Conservation (phyloP, 1,140 invertebrate species). For the Charaxes varanes region DNA sequence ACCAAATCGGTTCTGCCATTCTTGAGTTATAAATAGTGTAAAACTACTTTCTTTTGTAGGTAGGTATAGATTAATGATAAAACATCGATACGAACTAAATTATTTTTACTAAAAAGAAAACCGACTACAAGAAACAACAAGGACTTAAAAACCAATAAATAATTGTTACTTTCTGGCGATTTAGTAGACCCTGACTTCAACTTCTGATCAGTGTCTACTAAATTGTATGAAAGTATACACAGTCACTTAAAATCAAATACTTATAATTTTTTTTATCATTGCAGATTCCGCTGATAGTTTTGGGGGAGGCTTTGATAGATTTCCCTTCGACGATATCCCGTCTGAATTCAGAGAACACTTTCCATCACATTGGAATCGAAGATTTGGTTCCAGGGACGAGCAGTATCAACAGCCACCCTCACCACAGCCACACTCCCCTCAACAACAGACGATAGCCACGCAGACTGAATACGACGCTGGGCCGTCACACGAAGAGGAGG, state of each 20-base stretch:
- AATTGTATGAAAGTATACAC: too few relatives aligned
- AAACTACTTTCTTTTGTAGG: too few relatives aligned
- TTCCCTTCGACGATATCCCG: slow-evolving; percentile 76
- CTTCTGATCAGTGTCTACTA: too few relatives aligned
- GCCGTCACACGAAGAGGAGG: slow-evolving; percentile 36
- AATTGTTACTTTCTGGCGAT: too few relatives aligned
- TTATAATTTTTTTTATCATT: slow-evolving; percentile 54
- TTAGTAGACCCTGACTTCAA: too few relatives aligned
- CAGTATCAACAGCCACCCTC: slow-evolving; percentile 29
- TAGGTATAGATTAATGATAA: too few relatives aligned
- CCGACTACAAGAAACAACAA: too few relatives aligned
- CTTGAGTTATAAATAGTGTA: too few relatives aligned
- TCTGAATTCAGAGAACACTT: slow-evolving; percentile 77
- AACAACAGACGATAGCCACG: slow-evolving; percentile 64
- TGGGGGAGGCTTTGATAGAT: slow-evolving; percentile 72
- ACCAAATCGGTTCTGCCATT: too few relatives aligned
- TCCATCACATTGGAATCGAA: slow-evolving; percentile 70
- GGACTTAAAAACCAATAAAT: background rate
- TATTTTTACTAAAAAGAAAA: too few relatives aligned
- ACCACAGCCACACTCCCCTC: slow-evolving; percentile 35
- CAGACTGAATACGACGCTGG: slow-evolving; percentile 63
- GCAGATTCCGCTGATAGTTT: slow-evolving; percentile 64
- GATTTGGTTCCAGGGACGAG: slow-evolving; percentile 55
- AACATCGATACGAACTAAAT: too few relatives aligned
- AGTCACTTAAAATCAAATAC: background rate